Evolutionary conservation across 1,140 invertebrate species (phyloP).

Genomic region (Idris sp.): DNA sequence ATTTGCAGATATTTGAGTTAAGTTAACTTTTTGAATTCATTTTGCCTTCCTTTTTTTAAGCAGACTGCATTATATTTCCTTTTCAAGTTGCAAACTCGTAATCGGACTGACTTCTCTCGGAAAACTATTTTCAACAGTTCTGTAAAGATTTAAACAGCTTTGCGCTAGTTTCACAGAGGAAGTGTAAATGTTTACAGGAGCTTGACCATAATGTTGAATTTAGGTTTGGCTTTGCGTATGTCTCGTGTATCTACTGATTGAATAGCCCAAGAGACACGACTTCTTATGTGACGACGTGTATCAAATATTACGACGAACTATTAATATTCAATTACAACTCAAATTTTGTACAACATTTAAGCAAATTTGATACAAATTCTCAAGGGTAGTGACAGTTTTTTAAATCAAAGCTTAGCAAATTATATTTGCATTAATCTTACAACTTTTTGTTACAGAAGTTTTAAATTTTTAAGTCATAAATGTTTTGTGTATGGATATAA

Average conservation of each 20-base stretch:
- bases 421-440: no score
- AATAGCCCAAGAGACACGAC: constrained; percentile 10
- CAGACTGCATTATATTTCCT: constrained; percentile 31
- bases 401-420: no score
- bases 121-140: constrained; percentile 56
- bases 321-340: no score
- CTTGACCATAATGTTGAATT: constrained; percentile 36
- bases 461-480: no score
- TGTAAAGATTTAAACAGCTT: constrained; percentile 55
- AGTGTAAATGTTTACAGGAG: constrained; percentile 50
- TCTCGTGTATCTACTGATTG: constrained; percentile 36
- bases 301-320: constrained; percentile 6
- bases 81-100: constrained; percentile 46
- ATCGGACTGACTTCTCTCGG: constrained; percentile 35
- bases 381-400: no score
- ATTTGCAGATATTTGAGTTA: constrained; percentile 35
- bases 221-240: constrained; percentile 36
- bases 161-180: constrained; percentile 46
- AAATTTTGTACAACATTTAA: no score
- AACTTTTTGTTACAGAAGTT: no score
- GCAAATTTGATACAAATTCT: no score
- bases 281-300: constrained; percentile 3
- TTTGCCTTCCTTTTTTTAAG: constrained; percentile 45
- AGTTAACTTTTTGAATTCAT: constrained; percentile 44
- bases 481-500: no score